Evolutionary conservation across 1,140 invertebrate species (phyloP).

Genomic region (Drosophila orena): DNA sequence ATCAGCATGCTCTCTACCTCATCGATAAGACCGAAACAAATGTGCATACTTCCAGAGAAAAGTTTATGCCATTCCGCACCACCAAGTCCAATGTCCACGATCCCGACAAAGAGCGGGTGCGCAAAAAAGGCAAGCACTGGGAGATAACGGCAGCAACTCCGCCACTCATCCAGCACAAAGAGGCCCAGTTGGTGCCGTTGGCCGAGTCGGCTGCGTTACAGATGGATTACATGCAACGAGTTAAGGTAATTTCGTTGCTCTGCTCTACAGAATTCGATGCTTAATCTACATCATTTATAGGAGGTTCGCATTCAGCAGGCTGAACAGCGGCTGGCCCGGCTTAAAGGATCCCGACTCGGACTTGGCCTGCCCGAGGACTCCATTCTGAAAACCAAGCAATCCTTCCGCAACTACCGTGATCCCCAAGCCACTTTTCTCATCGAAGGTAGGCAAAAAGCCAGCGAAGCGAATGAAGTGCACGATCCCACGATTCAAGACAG

Average conservation of each 20-base stretch:
- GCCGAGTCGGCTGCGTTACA: conserved; percentile 77
- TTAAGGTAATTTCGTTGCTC: conserved; percentile 49
- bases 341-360: not conserved
- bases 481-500: conserved; percentile 60
- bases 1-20: conserved; percentile 87
- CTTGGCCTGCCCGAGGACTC: conserved; percentile 52
- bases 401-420: conserved; percentile 68
- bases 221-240: conserved; percentile 59
- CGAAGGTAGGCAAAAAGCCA: conserved; percentile 59
- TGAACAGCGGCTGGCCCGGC: conserved; percentile 64
- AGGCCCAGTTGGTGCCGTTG: conserved; percentile 68
- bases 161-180: conserved; percentile 85
- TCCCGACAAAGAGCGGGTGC: conserved; percentile 87
- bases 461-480: conserved; percentile 67
- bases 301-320: conserved; percentile 74
- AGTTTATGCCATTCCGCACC: conserved; percentile 89
- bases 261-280: not conserved
- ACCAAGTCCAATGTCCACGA: conserved; percentile 88
- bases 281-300: conserved; percentile 15
- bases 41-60: conserved; percentile 78
- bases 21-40: conserved; percentile 86
- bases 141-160: conserved; percentile 90
- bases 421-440: conserved; percentile 53
- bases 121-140: conserved; percentile 88
- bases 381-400: conserved; percentile 57